phyloP scores from a whole-genome alignment of 2,797 vertebrate genomes.

The Thamnophis elegans region DNA sequence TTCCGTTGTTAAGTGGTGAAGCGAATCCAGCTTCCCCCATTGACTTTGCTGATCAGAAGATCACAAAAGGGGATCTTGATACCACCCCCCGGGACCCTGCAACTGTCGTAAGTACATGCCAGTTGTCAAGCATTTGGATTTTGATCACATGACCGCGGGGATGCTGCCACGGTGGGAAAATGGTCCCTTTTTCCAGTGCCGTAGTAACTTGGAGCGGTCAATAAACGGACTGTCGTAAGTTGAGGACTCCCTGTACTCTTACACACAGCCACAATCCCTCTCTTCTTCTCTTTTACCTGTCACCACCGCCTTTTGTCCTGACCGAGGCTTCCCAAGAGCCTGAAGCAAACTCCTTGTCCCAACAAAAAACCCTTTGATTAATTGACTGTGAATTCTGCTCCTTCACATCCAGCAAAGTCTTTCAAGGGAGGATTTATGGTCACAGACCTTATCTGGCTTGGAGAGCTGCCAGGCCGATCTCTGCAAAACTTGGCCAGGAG shows the following conservation, averaged over 20 bases:
- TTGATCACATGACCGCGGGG: too few species aligned
- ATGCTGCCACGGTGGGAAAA: neutral
- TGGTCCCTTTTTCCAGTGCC: neutral
- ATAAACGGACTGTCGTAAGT: neutral
- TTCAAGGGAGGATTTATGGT: too few species aligned
- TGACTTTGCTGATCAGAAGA: neutral
- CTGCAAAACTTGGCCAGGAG: too few species aligned
- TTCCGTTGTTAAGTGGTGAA: neutral
- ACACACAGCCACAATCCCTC: neutral
- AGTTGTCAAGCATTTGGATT: neutral
- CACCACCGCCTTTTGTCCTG: too few species aligned
- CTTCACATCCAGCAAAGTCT: too few species aligned
- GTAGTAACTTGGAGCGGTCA: neutral
- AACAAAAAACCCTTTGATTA: too few species aligned
- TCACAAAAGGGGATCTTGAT: neutral
- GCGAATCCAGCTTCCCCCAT: neutral
- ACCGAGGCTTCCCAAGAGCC: too few species aligned
- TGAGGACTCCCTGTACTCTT: neutral
- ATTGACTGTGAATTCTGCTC: too few species aligned
- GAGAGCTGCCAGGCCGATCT: too few species aligned
- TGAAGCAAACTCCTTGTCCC: too few species aligned
- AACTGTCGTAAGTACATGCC: neutral
- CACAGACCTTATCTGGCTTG: too few species aligned
- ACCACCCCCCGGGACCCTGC: too few species aligned
- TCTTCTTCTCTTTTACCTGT: neutral